Evolutionary conservation across 2,888 invertebrate genomes (phyloP), one percentile per base, ranked within the genome.

Genomic region (Cephus pygmeus): DNA sequence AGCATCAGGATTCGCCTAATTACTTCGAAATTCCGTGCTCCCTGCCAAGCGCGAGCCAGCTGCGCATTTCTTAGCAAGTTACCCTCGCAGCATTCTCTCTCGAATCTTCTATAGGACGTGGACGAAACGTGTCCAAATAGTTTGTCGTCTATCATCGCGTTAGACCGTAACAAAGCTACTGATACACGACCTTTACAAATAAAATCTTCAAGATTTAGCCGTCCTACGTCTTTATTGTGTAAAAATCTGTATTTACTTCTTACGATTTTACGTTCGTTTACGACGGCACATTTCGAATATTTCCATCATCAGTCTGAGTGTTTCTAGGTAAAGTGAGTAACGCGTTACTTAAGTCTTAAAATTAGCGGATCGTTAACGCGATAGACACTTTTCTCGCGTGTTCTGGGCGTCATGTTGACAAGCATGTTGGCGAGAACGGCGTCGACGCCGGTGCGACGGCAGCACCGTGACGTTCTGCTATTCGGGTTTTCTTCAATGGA

Each of bases 1-100:
- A 77, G 40, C 76, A 77, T 75, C 79, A 83, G 82, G 85, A 84
- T 84, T 85, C 85, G 84, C 86, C 82, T 89, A 88, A 89, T 89
- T 88, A 87, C 86, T 84, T 79, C 74, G 82, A 81, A 82, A 88
- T 86, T 84, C 78, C 79, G 35, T 15, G 83, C 30, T 23, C 36
- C 69, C 79, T 87, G 88, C 87, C 88, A 88, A 83, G 77, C 75
- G 76, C 80, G 76, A 73, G 78, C 77, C 73, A 73, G 78, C 75
- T 81, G 81, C 84, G 81, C 82, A 81, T 56, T 80, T 85, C 36
- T 30, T 69, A 36, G 73, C 35, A 6, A n/a, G 40, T 12, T 40
- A 40, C 40, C 40, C 35, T 35, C 35, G 35, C 35, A 15, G 15
- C 12, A 15, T 15, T 40, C 15, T 40, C 15, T 15, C 15, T 40